Evolutionary conservation across 1,140 invertebrate species (phyloP).

Genomic region (Helicoverpa armigera): DNA sequence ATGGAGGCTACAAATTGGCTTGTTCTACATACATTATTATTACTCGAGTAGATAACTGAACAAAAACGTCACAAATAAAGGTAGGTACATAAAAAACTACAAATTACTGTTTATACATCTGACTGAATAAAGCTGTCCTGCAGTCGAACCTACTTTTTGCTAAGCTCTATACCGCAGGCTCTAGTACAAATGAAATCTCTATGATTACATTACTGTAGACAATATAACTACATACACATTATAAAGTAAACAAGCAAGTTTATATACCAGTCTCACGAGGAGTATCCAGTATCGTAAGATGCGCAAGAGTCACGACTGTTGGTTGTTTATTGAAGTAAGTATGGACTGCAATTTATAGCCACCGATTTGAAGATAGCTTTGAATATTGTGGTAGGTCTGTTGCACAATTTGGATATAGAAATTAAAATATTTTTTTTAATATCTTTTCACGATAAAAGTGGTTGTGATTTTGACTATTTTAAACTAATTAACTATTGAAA

Average conservation of each 20-base stretch:
- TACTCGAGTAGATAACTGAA: too few species aligned
- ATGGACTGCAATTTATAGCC: not conserved
- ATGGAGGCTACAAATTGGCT: too few species aligned
- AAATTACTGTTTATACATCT: too few species aligned
- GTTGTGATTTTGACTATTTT: too few species aligned
- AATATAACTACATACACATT: too few species aligned
- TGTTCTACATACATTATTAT: too few species aligned
- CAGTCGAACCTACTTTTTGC: not conserved
- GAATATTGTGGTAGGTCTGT: not conserved
- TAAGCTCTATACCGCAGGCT: not conserved
- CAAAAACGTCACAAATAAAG: not conserved
- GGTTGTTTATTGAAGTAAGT: slow-evolving; percentile 18
- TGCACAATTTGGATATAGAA: not conserved
- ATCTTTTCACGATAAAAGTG: too few species aligned
- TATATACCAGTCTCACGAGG: slow-evolving; percentile 11
- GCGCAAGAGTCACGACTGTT: slow-evolving; percentile 18
- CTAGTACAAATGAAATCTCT: not conserved
- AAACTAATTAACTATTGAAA: too few species aligned
- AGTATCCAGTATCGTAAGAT: slow-evolving; percentile 9
- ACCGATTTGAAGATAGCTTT: not conserved
- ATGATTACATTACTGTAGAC: not conserved
- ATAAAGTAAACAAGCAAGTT: not conserved
- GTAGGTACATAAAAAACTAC: too few species aligned
- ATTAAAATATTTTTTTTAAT: too few species aligned
- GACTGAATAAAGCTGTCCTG: not conserved